A percentile compares a stretch with the other conserved stretches of the same genome.
These are phyloP conservation scores for Macrobrachium nipponense DNA, from an alignment of 1,140 invertebrate genomes.

Conservation along the genomic window DNA sequence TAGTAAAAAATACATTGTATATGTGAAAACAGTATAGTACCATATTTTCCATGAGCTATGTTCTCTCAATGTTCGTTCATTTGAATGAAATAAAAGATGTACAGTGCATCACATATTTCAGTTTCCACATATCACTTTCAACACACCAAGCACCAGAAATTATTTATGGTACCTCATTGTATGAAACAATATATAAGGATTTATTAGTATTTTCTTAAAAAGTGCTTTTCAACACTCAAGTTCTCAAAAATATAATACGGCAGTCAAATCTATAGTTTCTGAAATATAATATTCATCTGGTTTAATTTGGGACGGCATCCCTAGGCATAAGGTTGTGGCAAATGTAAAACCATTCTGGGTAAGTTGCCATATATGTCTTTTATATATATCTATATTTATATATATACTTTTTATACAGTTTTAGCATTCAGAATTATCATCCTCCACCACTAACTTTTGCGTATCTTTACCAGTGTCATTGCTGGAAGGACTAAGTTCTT, in stretches of 20 bases:
- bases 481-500: conserved; percentile 83
- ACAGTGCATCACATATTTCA: background rate
- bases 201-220: background rate
- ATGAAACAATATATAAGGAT: background rate
- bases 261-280: conserved; percentile 32
- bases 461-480: conserved; percentile 93
- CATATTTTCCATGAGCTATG: conserved; percentile 14
- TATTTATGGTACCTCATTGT: background rate
- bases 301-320: conserved; percentile 54
- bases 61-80: background rate
- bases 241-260: conserved; percentile 12
- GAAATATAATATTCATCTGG: conserved; percentile 31
- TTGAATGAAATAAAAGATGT: background rate
- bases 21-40: conserved; percentile 23
- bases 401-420: conserved; percentile 41
- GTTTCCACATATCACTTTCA: conserved; percentile 10
- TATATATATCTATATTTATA: background rate
- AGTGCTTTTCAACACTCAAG: background rate
- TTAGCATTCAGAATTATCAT: conserved; percentile 76
- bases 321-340: conserved; percentile 49
- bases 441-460: conserved; percentile 88
- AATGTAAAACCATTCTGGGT: background rate
- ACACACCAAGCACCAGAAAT: conserved; percentile 39
- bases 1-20: conserved; percentile 27
- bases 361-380: too few relatives aligned